Evolutionary conservation across 2,797 vertebrate genomes (phyloP).

Genomic region (Phoebastria nigripes): DNA sequence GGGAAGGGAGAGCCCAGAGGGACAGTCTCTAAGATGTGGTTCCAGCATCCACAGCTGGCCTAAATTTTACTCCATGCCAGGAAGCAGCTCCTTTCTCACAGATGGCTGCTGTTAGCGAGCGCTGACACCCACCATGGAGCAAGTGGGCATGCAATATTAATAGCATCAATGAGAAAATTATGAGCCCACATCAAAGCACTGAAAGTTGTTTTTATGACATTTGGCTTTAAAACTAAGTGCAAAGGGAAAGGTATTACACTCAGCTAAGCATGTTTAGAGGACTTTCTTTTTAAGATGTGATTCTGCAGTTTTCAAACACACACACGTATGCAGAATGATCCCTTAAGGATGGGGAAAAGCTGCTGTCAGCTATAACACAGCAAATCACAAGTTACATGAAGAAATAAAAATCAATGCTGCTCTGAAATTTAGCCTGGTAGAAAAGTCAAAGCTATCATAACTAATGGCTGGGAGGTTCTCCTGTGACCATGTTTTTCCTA

Average conservation of each 20-base stretch:
- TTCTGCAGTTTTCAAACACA: background rate
- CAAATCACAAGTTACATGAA: background rate
- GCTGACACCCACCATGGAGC: background rate
- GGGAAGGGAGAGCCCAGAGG: background rate
- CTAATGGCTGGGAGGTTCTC: background rate
- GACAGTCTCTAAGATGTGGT: background rate
- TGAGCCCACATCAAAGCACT: slow-evolving; percentile 30
- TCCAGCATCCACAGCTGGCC: slow-evolving; percentile 35
- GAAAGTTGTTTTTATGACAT: background rate
- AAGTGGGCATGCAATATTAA: slow-evolving; percentile 45
- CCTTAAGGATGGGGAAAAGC: background rate
- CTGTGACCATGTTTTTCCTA: background rate
- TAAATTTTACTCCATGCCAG: background rate
- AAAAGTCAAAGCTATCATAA: background rate
- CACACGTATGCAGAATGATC: background rate
- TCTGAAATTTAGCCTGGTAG: background rate
- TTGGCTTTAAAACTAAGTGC: background rate
- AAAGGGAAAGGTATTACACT: background rate
- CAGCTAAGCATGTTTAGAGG: background rate
- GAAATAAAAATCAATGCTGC: slow-evolving; percentile 5
- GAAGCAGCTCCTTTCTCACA: slow-evolving; percentile 27
- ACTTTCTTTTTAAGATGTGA: background rate
- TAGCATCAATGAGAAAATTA: slow-evolving; percentile 29
- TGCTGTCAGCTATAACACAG: slow-evolving; percentile 2
- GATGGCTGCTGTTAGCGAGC: background rate